phyloP scores from a whole-genome alignment of 1,140 invertebrate genomes.

The Drosophila pseudoobscura region DNA sequence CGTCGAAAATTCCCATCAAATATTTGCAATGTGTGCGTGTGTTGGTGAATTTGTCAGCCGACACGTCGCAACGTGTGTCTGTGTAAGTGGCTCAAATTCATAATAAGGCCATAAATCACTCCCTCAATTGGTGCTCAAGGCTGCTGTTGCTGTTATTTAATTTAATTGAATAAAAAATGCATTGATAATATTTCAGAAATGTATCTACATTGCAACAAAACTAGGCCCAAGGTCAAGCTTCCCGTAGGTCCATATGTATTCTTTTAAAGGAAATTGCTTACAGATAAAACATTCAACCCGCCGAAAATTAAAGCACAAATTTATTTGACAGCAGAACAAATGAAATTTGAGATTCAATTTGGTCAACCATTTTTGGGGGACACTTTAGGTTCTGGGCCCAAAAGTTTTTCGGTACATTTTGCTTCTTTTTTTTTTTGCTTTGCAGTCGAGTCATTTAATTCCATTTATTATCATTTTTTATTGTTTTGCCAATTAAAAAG shows the following conservation, averaged over 20 bases:
- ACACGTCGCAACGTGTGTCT: neutral
- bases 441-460: slow-evolving; percentile 52
- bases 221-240: no score
- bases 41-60: slow-evolving; percentile 51
- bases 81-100: slow-evolving; percentile 41
- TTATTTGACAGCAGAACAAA: neutral
- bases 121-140: slow-evolving; percentile 4
- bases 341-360: neutral
- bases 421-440: slow-evolving; percentile 13
- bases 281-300: neutral
- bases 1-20: slow-evolving; percentile 52
- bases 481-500: slow-evolving; percentile 77
- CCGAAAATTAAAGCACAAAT: neutral
- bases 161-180: slow-evolving; percentile 5
- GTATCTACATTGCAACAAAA: no score
- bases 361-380: no score
- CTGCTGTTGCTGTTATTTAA: neutral
- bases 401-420: slow-evolving; percentile 31
- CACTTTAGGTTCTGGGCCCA: neutral
- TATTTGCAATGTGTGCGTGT: slow-evolving; percentile 40
- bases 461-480: slow-evolving; percentile 78
- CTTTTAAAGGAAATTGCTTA: neutral
- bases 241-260: no score
- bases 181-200: no score
- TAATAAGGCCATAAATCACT: slow-evolving; percentile 51